Percentiles rank a stretch among this genome's conserved stretches.
phyloP scores from a whole-genome alignment of 2,888 invertebrate species.

The Eustalomyia histrio region DNA sequence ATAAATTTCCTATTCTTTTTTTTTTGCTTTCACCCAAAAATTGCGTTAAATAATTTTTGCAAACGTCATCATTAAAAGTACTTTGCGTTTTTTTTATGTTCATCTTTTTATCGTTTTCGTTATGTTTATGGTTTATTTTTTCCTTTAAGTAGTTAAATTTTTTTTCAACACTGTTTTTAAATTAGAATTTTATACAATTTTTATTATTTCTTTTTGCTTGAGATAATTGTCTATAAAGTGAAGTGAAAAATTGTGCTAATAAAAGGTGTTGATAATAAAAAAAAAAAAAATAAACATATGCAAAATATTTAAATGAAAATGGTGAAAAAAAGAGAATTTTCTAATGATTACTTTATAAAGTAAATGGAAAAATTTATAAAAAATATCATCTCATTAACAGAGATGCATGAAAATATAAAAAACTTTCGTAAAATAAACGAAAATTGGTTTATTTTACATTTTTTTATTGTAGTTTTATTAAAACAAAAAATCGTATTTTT shows the following conservation, averaged over 20 bases:
- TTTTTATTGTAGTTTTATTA: too few relatives aligned
- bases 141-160: not conserved
- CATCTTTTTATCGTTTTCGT: constrained; percentile 44
- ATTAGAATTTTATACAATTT: constrained; percentile 35
- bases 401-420: too few relatives aligned
- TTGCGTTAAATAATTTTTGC: constrained; percentile 19
- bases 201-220: not conserved
- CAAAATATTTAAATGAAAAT: not conserved
- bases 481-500: too few relatives aligned
- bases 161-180: constrained; percentile 9
- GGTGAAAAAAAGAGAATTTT: too few relatives aligned
- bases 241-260: constrained; percentile 9
- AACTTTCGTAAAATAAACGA: too few relatives aligned
- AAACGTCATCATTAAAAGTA: constrained; percentile 53
- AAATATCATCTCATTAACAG: too few relatives aligned
- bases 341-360: too few relatives aligned
- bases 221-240: constrained; percentile 34
- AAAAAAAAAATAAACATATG: not conserved
- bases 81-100: constrained; percentile 43
- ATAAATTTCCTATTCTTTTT: not conserved
- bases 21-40: not conserved
- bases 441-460: too few relatives aligned
- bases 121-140: constrained; percentile 21
- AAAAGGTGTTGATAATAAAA: not conserved
- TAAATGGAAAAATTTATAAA: too few relatives aligned